Conservation (phyloP, 2,113 vertebrate genomes). For the Myotis davidii region DNA sequence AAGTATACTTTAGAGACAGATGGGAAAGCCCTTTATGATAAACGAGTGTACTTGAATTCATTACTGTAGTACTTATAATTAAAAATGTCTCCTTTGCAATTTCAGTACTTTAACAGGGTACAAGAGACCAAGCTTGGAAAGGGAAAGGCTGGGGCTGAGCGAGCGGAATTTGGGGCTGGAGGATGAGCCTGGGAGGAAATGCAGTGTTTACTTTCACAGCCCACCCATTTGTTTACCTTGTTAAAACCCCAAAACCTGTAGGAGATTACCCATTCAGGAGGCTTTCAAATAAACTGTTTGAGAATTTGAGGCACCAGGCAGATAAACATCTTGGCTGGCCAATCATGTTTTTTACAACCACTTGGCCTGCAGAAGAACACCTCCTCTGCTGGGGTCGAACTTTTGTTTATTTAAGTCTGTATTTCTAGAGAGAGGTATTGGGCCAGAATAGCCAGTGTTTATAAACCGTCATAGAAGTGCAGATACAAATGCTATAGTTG, state of each 20-base stretch:
- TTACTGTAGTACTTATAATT: constrained; percentile 87
- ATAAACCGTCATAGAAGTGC: background rate
- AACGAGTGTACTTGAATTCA: constrained; percentile 89
- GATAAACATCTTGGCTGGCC: constrained; percentile 80
- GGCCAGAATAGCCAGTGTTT: constrained; percentile 42
- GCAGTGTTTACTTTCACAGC: constrained; percentile 66
- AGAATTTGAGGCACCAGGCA: constrained; percentile 77
- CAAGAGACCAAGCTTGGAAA: constrained; percentile 74
- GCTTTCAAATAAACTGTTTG: constrained; percentile 80
- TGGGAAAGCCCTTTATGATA: constrained; percentile 87
- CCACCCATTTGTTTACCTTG: constrained; percentile 73
- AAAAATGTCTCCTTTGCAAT: constrained; percentile 86
- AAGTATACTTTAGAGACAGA: constrained; percentile 89
- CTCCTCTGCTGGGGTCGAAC: background rate
- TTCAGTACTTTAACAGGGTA: constrained; percentile 78
- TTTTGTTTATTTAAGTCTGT: constrained; percentile 61
- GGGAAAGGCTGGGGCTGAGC: constrained; percentile 21
- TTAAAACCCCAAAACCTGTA: constrained; percentile 75
- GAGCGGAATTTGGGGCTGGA: background rate
- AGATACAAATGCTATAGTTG: background rate
- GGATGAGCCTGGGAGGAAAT: constrained; percentile 53
- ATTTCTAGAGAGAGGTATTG: constrained; percentile 43
- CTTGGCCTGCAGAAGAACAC: constrained; percentile 76
- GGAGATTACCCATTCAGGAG: constrained; percentile 79
- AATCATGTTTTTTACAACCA: constrained; percentile 72